A percentile compares a stretch with the other conserved stretches of the same genome.
Evolutionary conservation across 2,113 vertebrate genomes (phyloP).

Genomic region (Myanophis thanlyinensis): DNA sequence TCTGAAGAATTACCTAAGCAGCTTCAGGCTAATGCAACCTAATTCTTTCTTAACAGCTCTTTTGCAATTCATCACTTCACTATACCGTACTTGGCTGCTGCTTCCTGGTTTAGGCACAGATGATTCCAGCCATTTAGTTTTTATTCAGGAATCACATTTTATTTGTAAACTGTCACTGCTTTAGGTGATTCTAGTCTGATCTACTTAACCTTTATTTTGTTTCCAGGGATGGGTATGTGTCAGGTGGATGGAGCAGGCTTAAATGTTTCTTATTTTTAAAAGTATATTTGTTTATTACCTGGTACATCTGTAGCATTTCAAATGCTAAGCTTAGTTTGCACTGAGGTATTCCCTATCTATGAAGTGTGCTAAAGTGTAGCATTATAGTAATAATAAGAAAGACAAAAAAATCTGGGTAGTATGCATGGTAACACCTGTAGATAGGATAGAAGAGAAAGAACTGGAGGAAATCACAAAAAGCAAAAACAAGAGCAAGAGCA

Average conservation of each 20-base stretch:
- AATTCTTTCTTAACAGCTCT: background rate
- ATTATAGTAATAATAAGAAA: slow-evolving; percentile 37
- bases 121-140: background rate
- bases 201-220: background rate
- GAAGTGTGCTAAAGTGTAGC: slow-evolving; percentile 10
- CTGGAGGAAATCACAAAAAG: background rate
- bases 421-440: background rate
- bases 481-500: background rate
- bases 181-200: background rate
- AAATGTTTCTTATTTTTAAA: slow-evolving; percentile 48
- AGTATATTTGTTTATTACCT: slow-evolving; percentile 38
- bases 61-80: background rate
- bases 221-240: background rate
- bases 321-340: slow-evolving; percentile 34
- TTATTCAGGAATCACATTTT: background rate
- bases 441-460: background rate
- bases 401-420: background rate
- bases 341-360: slow-evolving; percentile 46
- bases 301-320: slow-evolving; percentile 11
- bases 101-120: background rate
- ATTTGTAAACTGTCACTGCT: background rate
- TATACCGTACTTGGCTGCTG: background rate
- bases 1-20: background rate
- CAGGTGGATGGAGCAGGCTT: background rate
- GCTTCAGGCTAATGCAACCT: background rate